Evolutionary conservation across 2,113 vertebrate species (phyloP).

Genomic region (Zosterops japonicus): DNA sequence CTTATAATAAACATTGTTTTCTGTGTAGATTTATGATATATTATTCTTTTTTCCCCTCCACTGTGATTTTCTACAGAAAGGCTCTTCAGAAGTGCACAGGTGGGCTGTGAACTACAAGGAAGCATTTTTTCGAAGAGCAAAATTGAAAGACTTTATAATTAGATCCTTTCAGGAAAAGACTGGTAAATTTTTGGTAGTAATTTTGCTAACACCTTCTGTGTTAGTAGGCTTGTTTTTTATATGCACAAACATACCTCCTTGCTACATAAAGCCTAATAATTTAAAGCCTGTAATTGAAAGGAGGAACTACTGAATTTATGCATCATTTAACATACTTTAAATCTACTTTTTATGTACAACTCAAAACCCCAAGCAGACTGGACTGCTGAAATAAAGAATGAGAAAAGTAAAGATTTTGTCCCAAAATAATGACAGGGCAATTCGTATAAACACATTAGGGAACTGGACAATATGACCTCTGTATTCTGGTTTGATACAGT

Average conservation of each 20-base stretch:
- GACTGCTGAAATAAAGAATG: not conserved
- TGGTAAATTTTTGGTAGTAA: not conserved
- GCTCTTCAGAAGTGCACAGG: not conserved
- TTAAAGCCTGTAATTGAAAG: not conserved
- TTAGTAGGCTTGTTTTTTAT: not conserved
- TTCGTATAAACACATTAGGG: not conserved
- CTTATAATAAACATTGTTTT: not conserved
- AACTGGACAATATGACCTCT: not conserved
- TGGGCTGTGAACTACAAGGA: not conserved
- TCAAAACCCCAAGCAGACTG: not conserved
- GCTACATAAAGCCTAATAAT: not conserved
- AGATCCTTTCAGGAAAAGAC: not conserved
- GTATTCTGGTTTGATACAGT: not conserved
- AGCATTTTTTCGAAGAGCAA: not conserved
- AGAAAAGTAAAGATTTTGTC: not conserved
- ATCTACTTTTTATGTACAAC: not conserved
- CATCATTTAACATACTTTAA: not conserved
- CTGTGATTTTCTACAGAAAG: not conserved
- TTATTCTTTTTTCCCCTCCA: not conserved
- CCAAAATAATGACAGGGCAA: not conserved
- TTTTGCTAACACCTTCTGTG: not conserved
- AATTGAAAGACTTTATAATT: not conserved
- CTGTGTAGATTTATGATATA: not conserved
- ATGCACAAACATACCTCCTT: not conserved
- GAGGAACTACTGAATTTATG: not conserved